Base-by-base conservation (phyloP, 2,113 vertebrate species). In the Melanerpes aurifrons region DNA sequence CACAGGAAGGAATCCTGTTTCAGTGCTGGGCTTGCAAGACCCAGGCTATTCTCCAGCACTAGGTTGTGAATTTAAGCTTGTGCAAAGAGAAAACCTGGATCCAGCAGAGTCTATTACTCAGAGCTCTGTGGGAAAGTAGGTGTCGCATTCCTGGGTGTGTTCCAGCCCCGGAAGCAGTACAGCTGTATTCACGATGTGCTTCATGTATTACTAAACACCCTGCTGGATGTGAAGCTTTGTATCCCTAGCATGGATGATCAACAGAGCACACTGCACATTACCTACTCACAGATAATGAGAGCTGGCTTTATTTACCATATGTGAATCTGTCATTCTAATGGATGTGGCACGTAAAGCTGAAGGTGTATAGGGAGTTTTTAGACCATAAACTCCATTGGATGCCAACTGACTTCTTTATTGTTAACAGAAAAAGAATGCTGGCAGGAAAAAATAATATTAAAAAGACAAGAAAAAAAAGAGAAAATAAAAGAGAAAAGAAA, bases 101-200 rank as follows among this genome's bases (percentile, higher is more conserved):
- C 57, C 86, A 35, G 24, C 72, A 35, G 67, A 50, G 47, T 21
- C 43, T 74, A 53, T 89, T 82, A 70, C 83, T 59, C 69, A 86
- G 88, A 87, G 35, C 78, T 82, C 68, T 82, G 40, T 87, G 82
- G 53, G 80, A 94, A 89, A 87, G 37, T 70, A 69, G 48, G 31
- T 73, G 77, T 18, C 72, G n/a, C 68, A 48, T 56, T 64, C 19
- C n/a, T 93, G 83, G 29, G 53, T 54, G 11, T 43, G 12, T 78
- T 89, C 87, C 74, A 95, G 47, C 17, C 54, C 58, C 0, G 2
- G 74, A 89, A 93, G 63, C 67, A 72, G 70, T 75, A 53, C 69
- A 83, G n/a, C 19, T 90, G 54, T n/a, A 53, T 70, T 80, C n/a
- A 53, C 24, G 19, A 45, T 71, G 26, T 37, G 35, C 47, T 80